Percentiles rank a stretch among this genome's conserved stretches.
Evolutionary conservation across 2,888 invertebrate species (phyloP).

Genomic region (Phortica magna): DNA sequence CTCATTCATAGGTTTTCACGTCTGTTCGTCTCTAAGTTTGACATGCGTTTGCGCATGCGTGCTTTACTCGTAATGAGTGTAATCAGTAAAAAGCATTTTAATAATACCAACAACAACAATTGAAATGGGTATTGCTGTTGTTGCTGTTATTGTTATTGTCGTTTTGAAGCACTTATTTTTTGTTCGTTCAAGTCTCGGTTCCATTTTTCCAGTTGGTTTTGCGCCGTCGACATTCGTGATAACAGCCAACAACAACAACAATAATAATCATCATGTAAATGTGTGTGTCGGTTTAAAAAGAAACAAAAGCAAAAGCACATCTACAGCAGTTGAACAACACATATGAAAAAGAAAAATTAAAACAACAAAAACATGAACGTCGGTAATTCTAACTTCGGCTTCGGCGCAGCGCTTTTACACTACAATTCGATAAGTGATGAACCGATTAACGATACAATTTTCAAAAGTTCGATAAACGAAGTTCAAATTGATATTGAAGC

Average conservation of each 20-base stretch:
- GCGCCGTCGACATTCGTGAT: constrained; percentile 20
- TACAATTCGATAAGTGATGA: background rate
- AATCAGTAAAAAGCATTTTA: background rate
- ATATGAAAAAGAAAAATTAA: background rate
- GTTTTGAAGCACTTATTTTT: background rate
- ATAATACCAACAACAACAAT: too few relatives aligned
- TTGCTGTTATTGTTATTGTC: too few relatives aligned
- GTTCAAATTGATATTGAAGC: too few relatives aligned
- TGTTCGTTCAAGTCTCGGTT: background rate
- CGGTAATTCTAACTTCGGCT: background rate
- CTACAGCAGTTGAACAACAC: constrained; percentile 1
- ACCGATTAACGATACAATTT: background rate
- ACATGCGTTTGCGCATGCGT: constrained; percentile 5
- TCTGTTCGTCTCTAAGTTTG: background rate
- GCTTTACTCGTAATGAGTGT: background rate
- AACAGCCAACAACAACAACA: constrained; percentile 18
- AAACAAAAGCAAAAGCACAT: background rate
- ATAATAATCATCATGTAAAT: background rate
- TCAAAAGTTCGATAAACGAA: too few relatives aligned
- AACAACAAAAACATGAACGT: background rate
- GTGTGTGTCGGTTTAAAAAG: background rate
- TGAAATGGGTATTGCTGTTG: too few relatives aligned
- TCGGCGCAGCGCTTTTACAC: background rate
- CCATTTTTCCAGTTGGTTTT: background rate
- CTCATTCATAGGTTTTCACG: background rate